Evolutionary conservation across 2,113 vertebrate genomes (phyloP).

Genomic region (Bombycilla garrulus): DNA sequence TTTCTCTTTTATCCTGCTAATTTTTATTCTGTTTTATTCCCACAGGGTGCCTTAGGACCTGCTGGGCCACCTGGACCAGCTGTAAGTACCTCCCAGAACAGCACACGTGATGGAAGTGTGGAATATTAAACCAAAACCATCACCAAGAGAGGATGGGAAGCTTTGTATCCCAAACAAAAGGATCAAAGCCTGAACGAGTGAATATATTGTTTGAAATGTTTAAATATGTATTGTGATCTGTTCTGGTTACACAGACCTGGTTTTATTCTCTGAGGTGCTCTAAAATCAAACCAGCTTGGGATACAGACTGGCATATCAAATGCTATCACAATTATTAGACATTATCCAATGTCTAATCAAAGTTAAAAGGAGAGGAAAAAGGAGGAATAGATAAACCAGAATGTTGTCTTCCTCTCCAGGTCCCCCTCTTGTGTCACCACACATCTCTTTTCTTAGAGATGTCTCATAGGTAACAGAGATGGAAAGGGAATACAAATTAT

Average conservation of each 20-base stretch:
- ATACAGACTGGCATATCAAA: background rate
- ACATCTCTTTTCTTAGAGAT: background rate
- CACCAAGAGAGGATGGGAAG: background rate
- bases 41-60: constrained; percentile 86
- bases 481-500: background rate
- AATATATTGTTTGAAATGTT: background rate
- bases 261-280: background rate
- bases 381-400: background rate
- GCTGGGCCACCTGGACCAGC: constrained; percentile 86
- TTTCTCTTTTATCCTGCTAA: background rate
- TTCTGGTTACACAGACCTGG: background rate
- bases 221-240: background rate
- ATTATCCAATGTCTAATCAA: background rate
- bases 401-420: background rate
- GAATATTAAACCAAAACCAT: background rate
- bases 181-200: background rate
- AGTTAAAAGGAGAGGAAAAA: background rate
- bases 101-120: accelerated
- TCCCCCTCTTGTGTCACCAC: background rate
- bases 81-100: constrained; percentile 77
- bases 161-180: background rate
- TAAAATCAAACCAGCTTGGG: background rate
- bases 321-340: background rate
- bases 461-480: background rate
- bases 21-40: background rate